These are phyloP conservation scores for Watersipora subatra DNA, from an alignment of 1,140 invertebrate species.

Conservation along the genomic window DNA sequence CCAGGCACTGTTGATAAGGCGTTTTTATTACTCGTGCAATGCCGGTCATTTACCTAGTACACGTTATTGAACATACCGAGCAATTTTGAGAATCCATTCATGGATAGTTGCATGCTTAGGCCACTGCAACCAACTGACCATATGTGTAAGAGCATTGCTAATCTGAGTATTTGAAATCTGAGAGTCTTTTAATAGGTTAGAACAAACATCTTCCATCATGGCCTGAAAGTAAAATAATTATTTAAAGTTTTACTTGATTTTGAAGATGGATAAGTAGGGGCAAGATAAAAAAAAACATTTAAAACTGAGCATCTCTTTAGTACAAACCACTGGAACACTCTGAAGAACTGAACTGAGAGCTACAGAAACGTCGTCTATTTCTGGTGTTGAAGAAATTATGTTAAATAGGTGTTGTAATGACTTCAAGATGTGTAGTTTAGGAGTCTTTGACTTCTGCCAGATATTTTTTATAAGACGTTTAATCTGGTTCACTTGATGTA, in stretches of 20 bases:
- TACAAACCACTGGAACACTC: background rate
- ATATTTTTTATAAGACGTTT: background rate
- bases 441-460: background rate
- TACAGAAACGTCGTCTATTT: background rate
- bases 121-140: background rate
- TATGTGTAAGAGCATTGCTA: background rate
- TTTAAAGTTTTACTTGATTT: too few species aligned
- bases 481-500: background rate
- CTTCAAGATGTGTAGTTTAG: background rate
- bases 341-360: background rate
- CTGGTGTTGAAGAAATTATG: background rate
- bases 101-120: background rate
- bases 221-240: too few species aligned
- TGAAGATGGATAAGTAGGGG: background rate
- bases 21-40: background rate
- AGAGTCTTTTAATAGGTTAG: background rate
- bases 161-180: background rate
- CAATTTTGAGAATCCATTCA: background rate
- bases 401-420: background rate
- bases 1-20: background rate
- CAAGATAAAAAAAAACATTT: background rate
- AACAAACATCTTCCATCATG: background rate
- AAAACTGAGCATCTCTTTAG: background rate
- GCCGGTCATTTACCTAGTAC: too few species aligned
- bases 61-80: background rate